Evolutionary conservation across 2,888 invertebrate species (phyloP).

Genomic region (Cheilosia pagana): DNA sequence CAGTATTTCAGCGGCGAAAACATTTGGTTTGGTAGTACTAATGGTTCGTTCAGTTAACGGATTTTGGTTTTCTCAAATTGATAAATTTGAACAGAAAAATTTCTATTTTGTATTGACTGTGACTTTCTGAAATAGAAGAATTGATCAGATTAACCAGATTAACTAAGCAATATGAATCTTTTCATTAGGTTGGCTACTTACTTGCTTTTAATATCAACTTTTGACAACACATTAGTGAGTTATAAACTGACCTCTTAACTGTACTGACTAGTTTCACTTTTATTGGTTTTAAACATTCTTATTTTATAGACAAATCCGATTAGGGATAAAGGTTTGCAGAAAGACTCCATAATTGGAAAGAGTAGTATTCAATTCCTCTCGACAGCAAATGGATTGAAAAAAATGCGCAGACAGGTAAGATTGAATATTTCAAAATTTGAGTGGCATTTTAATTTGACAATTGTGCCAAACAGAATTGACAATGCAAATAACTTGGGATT

Average conservation of each 20-base stretch:
- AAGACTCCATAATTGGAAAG: neutral
- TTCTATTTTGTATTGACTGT: too few species aligned
- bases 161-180: conserved; percentile 17
- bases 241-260: too few species aligned
- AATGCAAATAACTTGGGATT: too few species aligned
- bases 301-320: conserved; percentile 24
- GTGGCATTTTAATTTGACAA: too few species aligned
- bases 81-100: too few species aligned
- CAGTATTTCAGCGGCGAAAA: too few species aligned
- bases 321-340: neutral
- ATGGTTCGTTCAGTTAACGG: too few species aligned
- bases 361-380: neutral
- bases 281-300: neutral
- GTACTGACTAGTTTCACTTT: too few species aligned
- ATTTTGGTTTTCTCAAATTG: too few species aligned
- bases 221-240: conserved; percentile 26
- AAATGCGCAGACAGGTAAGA: conserved; percentile 36
- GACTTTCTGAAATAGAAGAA: neutral
- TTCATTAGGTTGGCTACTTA: neutral
- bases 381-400: neutral
- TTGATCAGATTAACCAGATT: neutral
- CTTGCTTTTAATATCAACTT: conserved; percentile 11
- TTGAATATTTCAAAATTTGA: too few species aligned
- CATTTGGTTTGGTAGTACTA: too few species aligned
- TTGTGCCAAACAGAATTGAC: too few species aligned